Evolutionary conservation across 2,113 vertebrate species (phyloP).

Genomic region (Hiodon alosoides): DNA sequence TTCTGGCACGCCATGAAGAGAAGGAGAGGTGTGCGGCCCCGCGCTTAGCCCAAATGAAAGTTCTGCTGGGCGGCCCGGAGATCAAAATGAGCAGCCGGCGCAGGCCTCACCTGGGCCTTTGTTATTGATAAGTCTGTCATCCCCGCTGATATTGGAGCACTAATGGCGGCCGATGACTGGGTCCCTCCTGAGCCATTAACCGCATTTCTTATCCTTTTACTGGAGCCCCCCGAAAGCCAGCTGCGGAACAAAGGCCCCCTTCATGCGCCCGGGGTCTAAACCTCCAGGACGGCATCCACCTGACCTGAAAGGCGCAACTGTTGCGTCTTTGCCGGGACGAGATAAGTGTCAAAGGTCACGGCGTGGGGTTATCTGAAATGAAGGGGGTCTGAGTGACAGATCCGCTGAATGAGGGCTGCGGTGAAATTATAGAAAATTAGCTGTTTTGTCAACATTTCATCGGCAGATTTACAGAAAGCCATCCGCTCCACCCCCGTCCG

Average conservation of each 20-base stretch:
- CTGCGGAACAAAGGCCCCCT: conserved; percentile 76
- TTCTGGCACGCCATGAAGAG: conserved; percentile 70
- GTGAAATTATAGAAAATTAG: conserved; percentile 89
- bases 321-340: conserved; percentile 65
- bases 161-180: conserved; percentile 88
- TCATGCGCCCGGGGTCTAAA: conserved; percentile 53
- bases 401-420: conserved; percentile 71
- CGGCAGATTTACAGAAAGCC: conserved; percentile 74
- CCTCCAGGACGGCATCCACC: conserved; percentile 62
- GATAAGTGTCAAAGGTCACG: conserved; percentile 79
- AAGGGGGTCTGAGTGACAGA: conserved; percentile 71
- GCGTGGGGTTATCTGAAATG: conserved; percentile 72
- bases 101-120: conserved; percentile 69
- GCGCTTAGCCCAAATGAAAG: conserved; percentile 76
- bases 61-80: conserved; percentile 77
- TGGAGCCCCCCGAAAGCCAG: conserved; percentile 67
- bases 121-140: conserved; percentile 96
- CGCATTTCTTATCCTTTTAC: conserved; percentile 82
- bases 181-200: conserved; percentile 84
- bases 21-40: conserved; percentile 61
- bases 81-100: conserved; percentile 75
- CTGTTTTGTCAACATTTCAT: conserved; percentile 95
- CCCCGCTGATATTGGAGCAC: conserved; percentile 83
- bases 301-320: conserved; percentile 86
- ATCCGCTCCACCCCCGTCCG: conserved; percentile 52